Percentiles rank a stretch among this genome's conserved stretches.
Evolutionary conservation across 2,888 invertebrate genomes (phyloP).

Genomic region (Horisme vitalbata): DNA sequence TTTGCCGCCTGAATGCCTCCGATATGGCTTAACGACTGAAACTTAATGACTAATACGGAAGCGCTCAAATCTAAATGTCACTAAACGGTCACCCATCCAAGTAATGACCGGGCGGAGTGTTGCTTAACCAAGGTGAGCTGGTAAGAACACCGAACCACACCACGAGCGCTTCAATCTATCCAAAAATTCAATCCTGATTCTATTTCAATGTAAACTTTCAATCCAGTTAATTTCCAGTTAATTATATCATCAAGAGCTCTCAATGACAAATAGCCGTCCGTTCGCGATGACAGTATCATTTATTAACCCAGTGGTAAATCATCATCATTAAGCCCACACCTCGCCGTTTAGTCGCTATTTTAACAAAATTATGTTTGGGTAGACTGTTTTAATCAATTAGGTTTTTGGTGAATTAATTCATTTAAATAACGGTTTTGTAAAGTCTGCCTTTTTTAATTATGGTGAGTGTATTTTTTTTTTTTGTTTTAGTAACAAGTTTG

Average conservation of each 20-base stretch:
- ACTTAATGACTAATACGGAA: too few species aligned
- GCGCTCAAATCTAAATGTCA: too few species aligned
- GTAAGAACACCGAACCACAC: too few species aligned
- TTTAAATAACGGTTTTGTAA: conserved; percentile 12
- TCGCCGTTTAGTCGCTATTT: conserved; percentile 37
- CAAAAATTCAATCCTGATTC: background rate
- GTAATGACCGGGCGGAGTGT: too few species aligned
- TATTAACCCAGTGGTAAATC: conserved; percentile 57
- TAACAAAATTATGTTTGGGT: conserved; percentile 21
- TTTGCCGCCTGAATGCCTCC: too few species aligned
- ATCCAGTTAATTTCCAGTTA: conserved; percentile 7
- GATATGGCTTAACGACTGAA: too few species aligned
- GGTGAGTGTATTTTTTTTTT: background rate
- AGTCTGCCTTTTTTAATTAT: conserved; percentile 8
- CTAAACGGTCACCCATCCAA: too few species aligned
- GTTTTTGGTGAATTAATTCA: conserved; percentile 12
- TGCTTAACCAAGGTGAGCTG: too few species aligned
- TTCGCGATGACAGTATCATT: conserved; percentile 73
- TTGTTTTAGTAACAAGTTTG: background rate
- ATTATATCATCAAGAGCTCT: conserved; percentile 15
- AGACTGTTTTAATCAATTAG: conserved; percentile 20
- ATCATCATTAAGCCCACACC: conserved; percentile 53
- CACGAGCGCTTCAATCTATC: too few species aligned
- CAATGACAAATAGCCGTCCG: conserved; percentile 59
- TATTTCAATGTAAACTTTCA: background rate